Conservation (phyloP, 2,888 invertebrate species). For the Branchipolynoe longqiensis region DNA sequence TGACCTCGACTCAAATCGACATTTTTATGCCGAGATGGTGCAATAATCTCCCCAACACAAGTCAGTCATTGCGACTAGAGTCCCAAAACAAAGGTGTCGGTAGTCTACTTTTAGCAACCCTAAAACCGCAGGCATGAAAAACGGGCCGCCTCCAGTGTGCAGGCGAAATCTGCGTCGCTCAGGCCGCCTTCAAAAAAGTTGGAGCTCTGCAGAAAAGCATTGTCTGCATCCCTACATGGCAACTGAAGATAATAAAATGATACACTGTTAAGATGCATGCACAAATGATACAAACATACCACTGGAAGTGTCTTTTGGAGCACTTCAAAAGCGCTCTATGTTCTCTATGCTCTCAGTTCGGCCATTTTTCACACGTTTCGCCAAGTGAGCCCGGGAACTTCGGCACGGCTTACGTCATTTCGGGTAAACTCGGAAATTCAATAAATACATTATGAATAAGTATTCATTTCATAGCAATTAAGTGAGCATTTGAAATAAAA, state of each 20-base stretch:
- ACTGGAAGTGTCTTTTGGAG: constrained; percentile 54
- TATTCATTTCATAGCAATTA: neutral
- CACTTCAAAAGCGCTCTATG: constrained; percentile 50
- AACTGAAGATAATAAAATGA: neutral
- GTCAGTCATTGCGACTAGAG: constrained; percentile 16
- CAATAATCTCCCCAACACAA: neutral
- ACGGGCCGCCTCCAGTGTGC: constrained; percentile 20
- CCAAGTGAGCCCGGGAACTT: constrained; percentile 30
- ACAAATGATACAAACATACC: constrained; percentile 25
- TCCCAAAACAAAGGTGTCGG: constrained; percentile 45
- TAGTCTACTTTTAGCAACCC: constrained; percentile 49
- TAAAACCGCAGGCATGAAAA: constrained; percentile 37
- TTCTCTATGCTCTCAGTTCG: constrained; percentile 19
- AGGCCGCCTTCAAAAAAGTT: constrained; percentile 22
- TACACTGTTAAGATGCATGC: constrained; percentile 9
- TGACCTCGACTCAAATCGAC: neutral
- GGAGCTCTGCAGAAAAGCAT: neutral
- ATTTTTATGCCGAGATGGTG: neutral
- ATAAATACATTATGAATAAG: neutral
- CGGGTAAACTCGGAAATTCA: neutral
- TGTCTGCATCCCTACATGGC: neutral
- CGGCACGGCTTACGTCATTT: constrained; percentile 48
- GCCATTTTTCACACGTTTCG: constrained; percentile 54
- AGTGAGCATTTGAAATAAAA: neutral
- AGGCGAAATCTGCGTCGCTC: constrained; percentile 51